Base-by-base conservation (phyloP, 2,888 invertebrate species). In the Athrips mouffetella region DNA sequence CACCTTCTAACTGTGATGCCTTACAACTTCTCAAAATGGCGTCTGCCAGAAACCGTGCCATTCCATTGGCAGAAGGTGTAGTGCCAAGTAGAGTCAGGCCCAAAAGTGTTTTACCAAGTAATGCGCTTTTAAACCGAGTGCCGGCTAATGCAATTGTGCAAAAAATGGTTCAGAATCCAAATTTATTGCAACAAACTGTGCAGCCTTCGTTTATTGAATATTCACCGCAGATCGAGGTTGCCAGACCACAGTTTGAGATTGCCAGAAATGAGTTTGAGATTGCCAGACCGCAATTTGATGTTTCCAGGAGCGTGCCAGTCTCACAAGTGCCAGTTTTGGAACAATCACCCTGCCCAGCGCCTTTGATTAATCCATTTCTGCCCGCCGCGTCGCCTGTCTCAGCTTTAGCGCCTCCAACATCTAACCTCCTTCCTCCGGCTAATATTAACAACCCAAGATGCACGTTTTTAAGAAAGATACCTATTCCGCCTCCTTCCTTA, bases 401-500 rank as follows among this genome's bases (percentile, higher is more conserved):
- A 1, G 67, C 72, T 0, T 57, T 63, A 47, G 52, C 64, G 0
- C 62, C 68, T 1, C 63, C 71, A 0, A 59, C 59, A 2, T 63
- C 67, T 0, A 66, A 51, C 16, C 11, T 66, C 0, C 45, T 76
- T 10, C 75, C 79, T 0, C 70, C 76, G 2, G 59, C 64, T 0
- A 51, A 57, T 4, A 63, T 66, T 0, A 63, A 57, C 0, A 65
- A 73, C 37, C 62, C 70, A 0, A 68, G 69, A 29, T 71, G 71
- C 10, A 72, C 77, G 11, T 78, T 69, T 51, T 62, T 80, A 39
- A 69, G 76, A 44, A 81, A 79, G 56, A 63, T 74, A 16, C 67
- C 71, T 1, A 71, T 74, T 21, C 72, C 73, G 0, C 72, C 72
- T 0, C 72, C 70, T 3, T 63, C 64, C 23, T 45, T 70, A 29